phyloP scores from a whole-genome alignment of 92 coral and sea anemone genomes.

The Hydrozoanthus gracilis region DNA sequence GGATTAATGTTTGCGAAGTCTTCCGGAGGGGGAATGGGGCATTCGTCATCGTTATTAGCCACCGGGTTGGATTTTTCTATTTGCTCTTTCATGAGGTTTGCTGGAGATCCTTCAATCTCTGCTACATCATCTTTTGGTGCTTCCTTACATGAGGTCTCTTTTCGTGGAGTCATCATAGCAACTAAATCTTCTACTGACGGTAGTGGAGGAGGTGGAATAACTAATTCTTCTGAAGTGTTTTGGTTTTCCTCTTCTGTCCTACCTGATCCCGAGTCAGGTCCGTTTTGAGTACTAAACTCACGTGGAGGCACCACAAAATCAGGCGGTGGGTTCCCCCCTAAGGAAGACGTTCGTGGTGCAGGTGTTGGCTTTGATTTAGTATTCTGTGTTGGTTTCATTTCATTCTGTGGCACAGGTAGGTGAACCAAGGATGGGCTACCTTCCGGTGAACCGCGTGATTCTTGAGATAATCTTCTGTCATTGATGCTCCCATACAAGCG shows the following conservation, averaged over 20 bases:
- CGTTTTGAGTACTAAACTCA: constrained; percentile 23
- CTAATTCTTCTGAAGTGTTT: not conserved
- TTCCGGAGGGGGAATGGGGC: constrained; percentile 84
- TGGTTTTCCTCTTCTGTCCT: not conserved
- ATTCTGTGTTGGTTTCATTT: not conserved
- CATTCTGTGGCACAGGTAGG: constrained; percentile 15
- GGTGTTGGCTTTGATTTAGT: constrained; percentile 4
- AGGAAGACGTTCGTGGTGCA: constrained; percentile 9
- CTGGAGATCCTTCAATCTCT: constrained; percentile 39
- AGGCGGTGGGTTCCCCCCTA: constrained; percentile 2
- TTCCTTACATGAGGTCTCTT: not conserved
- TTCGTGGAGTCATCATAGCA: constrained; percentile 37
- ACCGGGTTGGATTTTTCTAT: constrained; percentile 40
- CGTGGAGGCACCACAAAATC: constrained; percentile 31
- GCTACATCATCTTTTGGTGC: constrained; percentile 21
- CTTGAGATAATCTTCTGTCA: constrained; percentile 31
- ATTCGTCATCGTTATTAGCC: constrained; percentile 46
- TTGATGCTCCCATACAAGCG: not conserved
- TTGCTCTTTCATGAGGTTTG: constrained; percentile 16
- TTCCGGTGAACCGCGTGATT: constrained; percentile 37
- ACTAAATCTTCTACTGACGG: constrained; percentile 44
- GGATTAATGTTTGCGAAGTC: constrained; percentile 66
- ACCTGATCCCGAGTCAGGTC: not conserved
- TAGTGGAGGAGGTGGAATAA: constrained; percentile 19
- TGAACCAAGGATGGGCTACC: constrained; percentile 27